Evolutionary conservation across 2,113 vertebrate genomes (phyloP).

Genomic region (Tapirus terrestris): DNA sequence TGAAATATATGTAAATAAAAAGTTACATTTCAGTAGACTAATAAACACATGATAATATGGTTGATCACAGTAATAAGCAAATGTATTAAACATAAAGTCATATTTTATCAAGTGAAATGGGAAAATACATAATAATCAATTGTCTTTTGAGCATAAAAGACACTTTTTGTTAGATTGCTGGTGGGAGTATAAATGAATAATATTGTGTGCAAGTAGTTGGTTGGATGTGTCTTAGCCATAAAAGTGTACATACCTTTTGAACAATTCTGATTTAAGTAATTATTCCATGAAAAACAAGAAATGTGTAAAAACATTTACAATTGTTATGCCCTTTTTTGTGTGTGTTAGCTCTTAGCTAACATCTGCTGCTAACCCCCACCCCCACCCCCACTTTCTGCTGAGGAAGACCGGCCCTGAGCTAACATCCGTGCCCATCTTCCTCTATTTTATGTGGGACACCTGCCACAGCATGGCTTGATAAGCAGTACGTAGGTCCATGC

Average conservation of each 20-base stretch:
- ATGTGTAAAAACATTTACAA: not conserved
- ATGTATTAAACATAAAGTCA: not conserved
- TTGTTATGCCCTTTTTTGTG: not conserved
- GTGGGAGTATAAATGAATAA: not conserved
- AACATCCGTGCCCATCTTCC: too few relatives aligned
- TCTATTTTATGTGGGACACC: too few relatives aligned
- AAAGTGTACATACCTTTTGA: not conserved
- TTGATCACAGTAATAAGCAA: not conserved
- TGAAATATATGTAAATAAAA: not conserved
- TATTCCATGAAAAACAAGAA: not conserved
- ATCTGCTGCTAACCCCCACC: too few relatives aligned
- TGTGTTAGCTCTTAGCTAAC: too few relatives aligned
- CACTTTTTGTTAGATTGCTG: not conserved
- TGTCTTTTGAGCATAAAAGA: not conserved
- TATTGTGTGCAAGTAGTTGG: not conserved
- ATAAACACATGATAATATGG: not conserved
- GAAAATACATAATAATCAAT: not conserved
- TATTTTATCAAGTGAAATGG: not conserved
- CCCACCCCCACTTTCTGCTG: too few relatives aligned
- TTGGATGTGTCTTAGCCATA: not conserved
- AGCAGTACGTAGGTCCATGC: too few relatives aligned
- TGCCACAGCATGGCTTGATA: too few relatives aligned
- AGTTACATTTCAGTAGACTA: not conserved
- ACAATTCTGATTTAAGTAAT: not conserved
- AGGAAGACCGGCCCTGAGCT: too few relatives aligned